Base-by-base conservation (phyloP, 2,797 vertebrate species). In the Gephyroberyx darwinii region DNA sequence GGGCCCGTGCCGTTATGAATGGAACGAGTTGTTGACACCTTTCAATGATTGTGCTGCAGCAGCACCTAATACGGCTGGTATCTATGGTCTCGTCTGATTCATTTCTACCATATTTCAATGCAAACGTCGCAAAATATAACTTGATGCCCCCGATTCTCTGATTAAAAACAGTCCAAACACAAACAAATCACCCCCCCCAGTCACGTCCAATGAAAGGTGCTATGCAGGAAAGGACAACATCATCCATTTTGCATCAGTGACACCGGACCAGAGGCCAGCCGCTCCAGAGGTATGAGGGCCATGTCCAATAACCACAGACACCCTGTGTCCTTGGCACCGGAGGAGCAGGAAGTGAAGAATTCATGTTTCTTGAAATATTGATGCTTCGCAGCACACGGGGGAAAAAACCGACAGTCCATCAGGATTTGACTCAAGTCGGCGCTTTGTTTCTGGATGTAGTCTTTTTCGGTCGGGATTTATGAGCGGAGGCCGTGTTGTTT, bases 361-460 rank as follows among this genome's bases (percentile, higher is more conserved):
- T 45, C 65, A 90, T 80, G 69, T 55, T 64, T 8, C 51, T 55
- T 90, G 68, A 86, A 89, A 88, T 88, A 89, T 87, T 84, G 48
- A 89, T 86, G 63, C 71, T 60, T 69, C 67, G 41, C 43, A 65
- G 71, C 39, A 58, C 70, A 77, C 60, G 39, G 55, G 6, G 4
- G 33, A 63, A 65, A 67, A 84, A 77, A 52, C 58, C 75, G 63
- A 54, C 65, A 56, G 71, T 63, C 75, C 65, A 57, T 26, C 50
- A 72, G 52, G 31, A 66, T 78, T 83, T 75, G 70, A 75, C 65
- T 80, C 12, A 50, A 60, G 74, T 69, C 77, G 71, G 58, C 71
- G 56, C 61, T 78, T 8, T 20, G 55, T 47, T 69, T 77, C 33
- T 72, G 37, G 10, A 0, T 75, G 64, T 65, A 45, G 43, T 43